Evolutionary conservation across 1,140 invertebrate genomes (phyloP).

Genomic region (Drosophila pruinosa): DNA sequence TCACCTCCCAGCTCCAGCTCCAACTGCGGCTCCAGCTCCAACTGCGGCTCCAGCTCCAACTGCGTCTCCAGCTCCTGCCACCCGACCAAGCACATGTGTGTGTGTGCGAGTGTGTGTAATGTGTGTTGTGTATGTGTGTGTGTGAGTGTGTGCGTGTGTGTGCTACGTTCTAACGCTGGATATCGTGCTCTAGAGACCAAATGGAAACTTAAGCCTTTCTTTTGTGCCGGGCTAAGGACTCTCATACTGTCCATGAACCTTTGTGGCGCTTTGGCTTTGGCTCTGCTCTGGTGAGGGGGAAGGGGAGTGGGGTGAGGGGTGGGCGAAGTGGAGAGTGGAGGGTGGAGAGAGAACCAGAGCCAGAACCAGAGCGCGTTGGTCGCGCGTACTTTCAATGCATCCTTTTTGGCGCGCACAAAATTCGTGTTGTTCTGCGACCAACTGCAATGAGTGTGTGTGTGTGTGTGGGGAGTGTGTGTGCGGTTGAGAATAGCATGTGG

Average conservation of each 20-base stretch:
- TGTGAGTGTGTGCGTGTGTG: constrained; percentile 15
- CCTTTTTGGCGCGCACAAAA: constrained; percentile 72
- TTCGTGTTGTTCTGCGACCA: constrained; percentile 51
- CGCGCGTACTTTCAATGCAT: constrained; percentile 67
- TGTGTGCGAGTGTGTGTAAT: background rate
- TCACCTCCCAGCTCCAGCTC: constrained; percentile 4
- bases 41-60: background rate
- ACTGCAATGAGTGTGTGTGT: constrained; percentile 14
- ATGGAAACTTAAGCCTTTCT: constrained; percentile 82
- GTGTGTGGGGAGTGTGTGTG: constrained; percentile 20
- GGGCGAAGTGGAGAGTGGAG: constrained; percentile 3
- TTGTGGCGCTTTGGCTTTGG: constrained; percentile 62
- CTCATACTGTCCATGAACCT: constrained; percentile 81
- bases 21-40: background rate
- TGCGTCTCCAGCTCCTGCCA: background rate
- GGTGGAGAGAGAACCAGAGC: constrained; percentile 14
- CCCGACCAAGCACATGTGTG: constrained; percentile 9
- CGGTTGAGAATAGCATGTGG: constrained; percentile 56
- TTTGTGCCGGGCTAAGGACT: constrained; percentile 78
- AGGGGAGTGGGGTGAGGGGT: background rate
- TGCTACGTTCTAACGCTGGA: constrained; percentile 59
- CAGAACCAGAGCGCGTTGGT: constrained; percentile 2
- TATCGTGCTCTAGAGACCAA: constrained; percentile 81
- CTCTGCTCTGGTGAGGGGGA: background rate
- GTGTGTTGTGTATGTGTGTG: constrained; percentile 1